These are phyloP conservation scores for Coleophora deauratella DNA, from an alignment of 2,888 invertebrate genomes.

Conservation along the genomic window DNA sequence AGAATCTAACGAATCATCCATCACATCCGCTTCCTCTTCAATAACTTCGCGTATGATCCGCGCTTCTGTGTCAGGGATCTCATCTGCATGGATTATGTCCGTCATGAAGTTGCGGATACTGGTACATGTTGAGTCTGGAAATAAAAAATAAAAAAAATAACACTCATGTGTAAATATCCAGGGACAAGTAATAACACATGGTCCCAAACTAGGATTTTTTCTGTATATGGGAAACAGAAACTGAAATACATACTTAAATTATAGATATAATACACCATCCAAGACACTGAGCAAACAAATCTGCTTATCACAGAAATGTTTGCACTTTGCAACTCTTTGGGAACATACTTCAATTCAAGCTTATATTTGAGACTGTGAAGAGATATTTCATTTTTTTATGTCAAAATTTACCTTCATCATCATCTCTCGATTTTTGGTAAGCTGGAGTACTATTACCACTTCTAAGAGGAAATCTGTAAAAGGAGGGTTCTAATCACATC, in stretches of 20 bases:
- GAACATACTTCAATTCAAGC: too few species aligned
- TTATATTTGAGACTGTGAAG: too few species aligned
- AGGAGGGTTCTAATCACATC: constrained; percentile 1
- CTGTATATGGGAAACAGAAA: too few species aligned
- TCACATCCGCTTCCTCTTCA: constrained; percentile 52
- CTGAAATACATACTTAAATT: too few species aligned
- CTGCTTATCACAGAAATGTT: too few species aligned
- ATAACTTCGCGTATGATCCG: constrained; percentile 54
- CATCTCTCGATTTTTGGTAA: constrained; percentile 37
- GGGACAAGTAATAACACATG: too few species aligned
- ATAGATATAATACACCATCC: too few species aligned
- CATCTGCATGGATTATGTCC: constrained; percentile 49
- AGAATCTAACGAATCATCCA: constrained; percentile 60
- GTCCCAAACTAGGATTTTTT: neutral
- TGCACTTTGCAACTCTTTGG: too few species aligned
- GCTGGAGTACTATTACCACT: constrained; percentile 45
- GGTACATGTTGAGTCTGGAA: constrained; percentile 61
- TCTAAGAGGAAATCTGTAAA: constrained; percentile 42
- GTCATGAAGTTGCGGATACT: constrained; percentile 63
- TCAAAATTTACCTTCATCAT: constrained; percentile 50
- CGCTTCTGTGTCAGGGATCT: constrained; percentile 50
- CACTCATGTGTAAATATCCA: too few species aligned
- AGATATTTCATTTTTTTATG: too few species aligned
- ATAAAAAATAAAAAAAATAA: too few species aligned
- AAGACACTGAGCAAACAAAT: too few species aligned